phyloP scores from a whole-genome alignment of 2,797 vertebrate genomes.

The Smutsia temminckii region DNA sequence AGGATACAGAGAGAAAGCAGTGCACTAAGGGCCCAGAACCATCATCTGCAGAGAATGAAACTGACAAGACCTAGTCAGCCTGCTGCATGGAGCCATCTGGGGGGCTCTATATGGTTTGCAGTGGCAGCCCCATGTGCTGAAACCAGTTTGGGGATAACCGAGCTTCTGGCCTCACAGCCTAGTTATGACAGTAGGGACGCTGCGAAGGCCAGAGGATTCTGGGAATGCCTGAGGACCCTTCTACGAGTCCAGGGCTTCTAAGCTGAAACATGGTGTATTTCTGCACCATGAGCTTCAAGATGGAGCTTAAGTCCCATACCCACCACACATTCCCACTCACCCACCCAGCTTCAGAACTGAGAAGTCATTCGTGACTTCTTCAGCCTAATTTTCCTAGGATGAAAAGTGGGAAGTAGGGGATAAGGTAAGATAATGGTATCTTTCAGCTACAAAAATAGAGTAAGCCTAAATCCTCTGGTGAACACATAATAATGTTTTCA shows the following conservation, averaged over 20 bases:
- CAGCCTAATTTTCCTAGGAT: not conserved
- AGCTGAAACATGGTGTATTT: not conserved
- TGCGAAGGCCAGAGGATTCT: not conserved
- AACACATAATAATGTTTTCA: slow-evolving; percentile 11
- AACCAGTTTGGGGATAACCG: not conserved
- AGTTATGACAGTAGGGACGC: fast-evolving
- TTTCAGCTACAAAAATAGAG: not conserved
- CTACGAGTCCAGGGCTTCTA: not conserved
- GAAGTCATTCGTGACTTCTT: not conserved
- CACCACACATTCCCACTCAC: not conserved
- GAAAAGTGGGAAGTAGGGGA: not conserved
- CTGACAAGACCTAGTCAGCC: not conserved
- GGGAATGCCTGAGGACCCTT: not conserved
- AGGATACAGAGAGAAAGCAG: not conserved
- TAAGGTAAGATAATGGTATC: not conserved
- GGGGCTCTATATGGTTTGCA: not conserved
- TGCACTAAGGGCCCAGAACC: not conserved
- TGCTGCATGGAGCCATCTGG: not conserved
- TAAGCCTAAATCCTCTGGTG: not conserved
- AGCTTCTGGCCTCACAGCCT: not conserved
- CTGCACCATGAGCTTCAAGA: not conserved
- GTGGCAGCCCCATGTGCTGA: not conserved
- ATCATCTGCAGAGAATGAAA: not conserved
- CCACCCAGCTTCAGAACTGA: not conserved
- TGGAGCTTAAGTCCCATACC: not conserved